These are phyloP conservation scores for Marcusenius ussheri DNA, from an alignment of 2,113 vertebrate species.

Conservation along the genomic window DNA sequence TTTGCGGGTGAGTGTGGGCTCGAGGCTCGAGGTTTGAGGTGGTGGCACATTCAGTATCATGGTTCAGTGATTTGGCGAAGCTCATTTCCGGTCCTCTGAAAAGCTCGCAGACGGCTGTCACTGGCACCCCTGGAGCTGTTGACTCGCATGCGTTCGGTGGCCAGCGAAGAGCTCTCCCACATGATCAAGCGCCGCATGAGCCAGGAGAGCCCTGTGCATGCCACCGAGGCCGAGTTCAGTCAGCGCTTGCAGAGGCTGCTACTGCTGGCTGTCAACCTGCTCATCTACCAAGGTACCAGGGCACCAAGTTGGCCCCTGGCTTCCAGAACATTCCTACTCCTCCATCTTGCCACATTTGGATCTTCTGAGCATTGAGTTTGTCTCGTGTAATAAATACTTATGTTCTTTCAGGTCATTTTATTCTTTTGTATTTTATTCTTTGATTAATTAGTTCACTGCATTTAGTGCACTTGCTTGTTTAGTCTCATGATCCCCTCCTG, in stretches of 20 bases:
- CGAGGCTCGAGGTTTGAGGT: neutral
- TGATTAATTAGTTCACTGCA: neutral
- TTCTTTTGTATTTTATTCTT: neutral
- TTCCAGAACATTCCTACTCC: neutral
- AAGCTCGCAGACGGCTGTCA: neutral
- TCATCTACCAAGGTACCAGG: slow-evolving; percentile 77
- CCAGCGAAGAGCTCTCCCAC: slow-evolving; percentile 81
- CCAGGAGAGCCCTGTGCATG: slow-evolving; percentile 81
- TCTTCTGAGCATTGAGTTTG: neutral
- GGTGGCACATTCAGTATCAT: neutral
- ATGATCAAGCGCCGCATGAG: slow-evolving; percentile 94
- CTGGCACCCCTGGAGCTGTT: slow-evolving; percentile 79
- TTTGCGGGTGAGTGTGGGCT: slow-evolving; percentile 70
- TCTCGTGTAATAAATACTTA: neutral
- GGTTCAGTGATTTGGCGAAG: neutral
- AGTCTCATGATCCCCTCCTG: neutral
- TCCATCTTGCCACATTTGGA: neutral
- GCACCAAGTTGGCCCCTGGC: neutral
- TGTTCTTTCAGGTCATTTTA: neutral
- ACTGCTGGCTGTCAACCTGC: slow-evolving; percentile 82
- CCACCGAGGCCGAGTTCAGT: slow-evolving; percentile 78
- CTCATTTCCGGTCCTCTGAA: neutral
- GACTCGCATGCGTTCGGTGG: slow-evolving; percentile 83
- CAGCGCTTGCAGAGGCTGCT: slow-evolving; percentile 86
- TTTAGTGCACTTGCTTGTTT: neutral